Conservation (phyloP, 2,797 vertebrate genomes). For the Malurus splendens region DNA sequence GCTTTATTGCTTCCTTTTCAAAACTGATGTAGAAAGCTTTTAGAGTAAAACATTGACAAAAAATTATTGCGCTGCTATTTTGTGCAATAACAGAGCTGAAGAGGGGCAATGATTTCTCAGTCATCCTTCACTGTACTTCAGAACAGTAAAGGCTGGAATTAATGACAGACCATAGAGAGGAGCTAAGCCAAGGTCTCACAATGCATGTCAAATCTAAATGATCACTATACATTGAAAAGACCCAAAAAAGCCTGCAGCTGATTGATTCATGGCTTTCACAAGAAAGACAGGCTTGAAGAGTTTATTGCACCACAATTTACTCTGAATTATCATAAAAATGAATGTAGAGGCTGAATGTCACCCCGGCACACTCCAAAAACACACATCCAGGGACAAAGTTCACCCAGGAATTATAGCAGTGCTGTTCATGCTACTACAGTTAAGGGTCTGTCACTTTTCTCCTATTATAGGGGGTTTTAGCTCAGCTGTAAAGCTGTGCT, state of each 20-base stretch:
- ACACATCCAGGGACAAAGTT: conserved; percentile 74
- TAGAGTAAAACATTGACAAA: conserved; percentile 97
- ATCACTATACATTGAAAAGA: conserved; percentile 93
- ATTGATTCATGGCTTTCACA: conserved; percentile 93
- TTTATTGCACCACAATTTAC: conserved; percentile 89
- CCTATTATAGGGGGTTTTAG: conserved; percentile 32
- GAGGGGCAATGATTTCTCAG: conserved; percentile 93
- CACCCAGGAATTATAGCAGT: conserved; percentile 64
- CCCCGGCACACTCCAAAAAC: conserved; percentile 75
- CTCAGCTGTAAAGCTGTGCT: conserved; percentile 41
- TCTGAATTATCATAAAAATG: conserved; percentile 84
- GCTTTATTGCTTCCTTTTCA: conserved; percentile 98
- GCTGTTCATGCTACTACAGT: conserved; percentile 44
- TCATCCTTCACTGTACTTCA: conserved; percentile 90
- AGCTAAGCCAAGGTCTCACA: conserved; percentile 92
- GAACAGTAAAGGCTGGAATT: conserved; percentile 89
- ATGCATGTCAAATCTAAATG: conserved; percentile 97
- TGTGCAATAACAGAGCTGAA: conserved; percentile 88
- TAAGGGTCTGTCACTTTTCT: conserved; percentile 52
- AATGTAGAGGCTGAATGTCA: conserved; percentile 86
- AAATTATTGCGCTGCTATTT: conserved; percentile 97
- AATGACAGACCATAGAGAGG: conserved; percentile 90
- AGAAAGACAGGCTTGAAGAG: conserved; percentile 89
- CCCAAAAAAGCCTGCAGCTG: conserved; percentile 84
- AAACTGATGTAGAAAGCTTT: conserved; percentile 96